Evolutionary conservation across 2,113 vertebrate genomes (phyloP).

Genomic region (Hydropotes inermis): DNA sequence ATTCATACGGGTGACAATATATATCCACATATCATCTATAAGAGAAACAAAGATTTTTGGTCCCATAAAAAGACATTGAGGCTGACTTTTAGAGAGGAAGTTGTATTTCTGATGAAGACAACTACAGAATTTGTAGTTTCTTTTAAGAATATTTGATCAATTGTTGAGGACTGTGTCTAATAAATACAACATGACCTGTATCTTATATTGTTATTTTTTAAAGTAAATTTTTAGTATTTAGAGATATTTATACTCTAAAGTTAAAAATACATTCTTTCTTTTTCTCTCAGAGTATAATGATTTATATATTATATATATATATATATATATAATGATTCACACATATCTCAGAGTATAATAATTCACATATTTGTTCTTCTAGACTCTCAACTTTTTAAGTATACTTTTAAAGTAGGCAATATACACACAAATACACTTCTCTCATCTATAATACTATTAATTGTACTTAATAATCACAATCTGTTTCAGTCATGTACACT

Average conservation of each 20-base stretch:
- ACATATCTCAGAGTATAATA: background rate
- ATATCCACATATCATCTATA: background rate
- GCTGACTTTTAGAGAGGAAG: background rate
- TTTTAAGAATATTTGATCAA: background rate
- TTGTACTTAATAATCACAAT: constrained; percentile 35
- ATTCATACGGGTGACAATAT: background rate
- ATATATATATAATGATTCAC: background rate
- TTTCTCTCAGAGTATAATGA: background rate
- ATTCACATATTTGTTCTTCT: background rate
- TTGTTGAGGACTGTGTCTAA: background rate
- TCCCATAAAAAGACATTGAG: background rate
- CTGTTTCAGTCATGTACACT: constrained; percentile 61
- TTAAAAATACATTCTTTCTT: background rate
- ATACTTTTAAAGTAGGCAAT: background rate
- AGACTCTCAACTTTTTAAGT: background rate
- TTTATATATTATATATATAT: background rate
- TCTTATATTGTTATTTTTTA: background rate
- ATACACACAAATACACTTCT: background rate
- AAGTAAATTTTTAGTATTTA: background rate
- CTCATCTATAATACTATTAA: background rate
- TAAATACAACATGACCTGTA: background rate
- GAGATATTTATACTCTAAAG: background rate
- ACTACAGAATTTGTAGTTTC: background rate
- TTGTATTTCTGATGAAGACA: background rate
- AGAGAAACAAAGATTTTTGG: background rate